Percentiles rank a stretch among this genome's conserved stretches.
Evolutionary conservation across 2,113 vertebrate species (phyloP).

Genomic region (Ancistrus triradiatus): DNA sequence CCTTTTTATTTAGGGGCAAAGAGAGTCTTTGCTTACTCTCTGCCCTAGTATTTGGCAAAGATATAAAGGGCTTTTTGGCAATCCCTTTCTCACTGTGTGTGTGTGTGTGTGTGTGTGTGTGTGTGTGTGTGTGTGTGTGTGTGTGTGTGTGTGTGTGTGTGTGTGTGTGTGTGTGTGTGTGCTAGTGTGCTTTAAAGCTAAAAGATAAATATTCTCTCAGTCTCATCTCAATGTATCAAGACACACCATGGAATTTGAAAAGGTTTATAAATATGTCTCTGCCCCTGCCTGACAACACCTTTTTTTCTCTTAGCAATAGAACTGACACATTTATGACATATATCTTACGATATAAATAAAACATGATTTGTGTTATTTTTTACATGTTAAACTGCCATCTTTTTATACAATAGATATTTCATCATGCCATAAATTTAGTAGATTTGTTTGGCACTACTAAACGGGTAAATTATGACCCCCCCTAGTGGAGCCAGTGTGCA

Average conservation of each 20-base stretch:
- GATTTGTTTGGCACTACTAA: too few relatives aligned
- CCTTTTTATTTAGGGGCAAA: conserved; percentile 30
- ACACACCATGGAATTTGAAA: too few relatives aligned
- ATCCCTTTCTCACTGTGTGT: conserved; percentile 25
- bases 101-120: conserved; percentile 28
- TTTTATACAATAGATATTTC: too few relatives aligned
- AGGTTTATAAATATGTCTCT: too few relatives aligned
- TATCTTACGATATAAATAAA: too few relatives aligned
- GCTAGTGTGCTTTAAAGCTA: too few relatives aligned
- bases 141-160: conserved; percentile 33
- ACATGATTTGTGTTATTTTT: too few relatives aligned
- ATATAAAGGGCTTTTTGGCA: conserved; percentile 57
- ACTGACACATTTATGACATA: too few relatives aligned
- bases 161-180: conserved; percentile 33
- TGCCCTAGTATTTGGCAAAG: conserved; percentile 61
- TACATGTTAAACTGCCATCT: too few relatives aligned
- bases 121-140: conserved; percentile 32
- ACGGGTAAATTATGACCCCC: conserved; percentile 9
- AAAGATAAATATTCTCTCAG: conserved; percentile 62
- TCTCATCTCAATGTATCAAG: neutral
- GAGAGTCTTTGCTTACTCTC: conserved; percentile 61
- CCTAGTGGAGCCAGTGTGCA: conserved; percentile 23
- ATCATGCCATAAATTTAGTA: too few relatives aligned
- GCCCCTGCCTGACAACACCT: too few relatives aligned
- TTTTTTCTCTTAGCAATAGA: too few relatives aligned